These are phyloP conservation scores for Pachydiplax longipennis DNA, from an alignment of 2,888 invertebrate genomes.

Conservation along the genomic window DNA sequence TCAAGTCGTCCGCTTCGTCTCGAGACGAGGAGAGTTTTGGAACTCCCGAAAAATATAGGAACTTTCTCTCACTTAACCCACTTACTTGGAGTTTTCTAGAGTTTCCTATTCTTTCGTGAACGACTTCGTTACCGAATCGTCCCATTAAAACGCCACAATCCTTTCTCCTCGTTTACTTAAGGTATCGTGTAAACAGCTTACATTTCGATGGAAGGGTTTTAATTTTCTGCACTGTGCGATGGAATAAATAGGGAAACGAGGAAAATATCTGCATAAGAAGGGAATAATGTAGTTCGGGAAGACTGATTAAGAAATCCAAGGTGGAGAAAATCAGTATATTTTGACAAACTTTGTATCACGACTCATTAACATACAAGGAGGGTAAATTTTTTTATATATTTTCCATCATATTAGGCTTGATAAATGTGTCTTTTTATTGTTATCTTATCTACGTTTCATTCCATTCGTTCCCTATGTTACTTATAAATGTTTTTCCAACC, in stretches of 20 bases:
- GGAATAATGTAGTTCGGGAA: background rate
- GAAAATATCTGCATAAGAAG: background rate
- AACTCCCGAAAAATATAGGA: background rate
- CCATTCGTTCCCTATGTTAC: too few species aligned
- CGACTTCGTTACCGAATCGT: background rate
- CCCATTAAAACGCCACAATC: background rate
- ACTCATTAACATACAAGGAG: too few species aligned
- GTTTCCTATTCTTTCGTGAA: background rate
- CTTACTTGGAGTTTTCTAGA: background rate
- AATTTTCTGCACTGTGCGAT: background rate
- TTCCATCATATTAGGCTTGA: too few species aligned
- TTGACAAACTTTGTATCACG: too few species aligned
- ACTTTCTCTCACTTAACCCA: background rate
- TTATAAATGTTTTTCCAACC: too few species aligned
- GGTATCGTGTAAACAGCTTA: background rate
- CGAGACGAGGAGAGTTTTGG: background rate
- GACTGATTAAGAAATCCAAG: background rate
- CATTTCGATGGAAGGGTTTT: background rate
- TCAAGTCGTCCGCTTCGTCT: background rate
- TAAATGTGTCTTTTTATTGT: too few species aligned
- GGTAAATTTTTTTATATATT: too few species aligned
- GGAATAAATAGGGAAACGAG: background rate
- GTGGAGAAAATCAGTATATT: background rate
- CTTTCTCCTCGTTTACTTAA: background rate
- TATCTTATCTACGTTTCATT: too few species aligned